These are phyloP conservation scores for Ephydatia muelleri DNA, from an alignment of 37 sponge, comb jelly and placozoan genomes.

Conservation along the genomic window DNA sequence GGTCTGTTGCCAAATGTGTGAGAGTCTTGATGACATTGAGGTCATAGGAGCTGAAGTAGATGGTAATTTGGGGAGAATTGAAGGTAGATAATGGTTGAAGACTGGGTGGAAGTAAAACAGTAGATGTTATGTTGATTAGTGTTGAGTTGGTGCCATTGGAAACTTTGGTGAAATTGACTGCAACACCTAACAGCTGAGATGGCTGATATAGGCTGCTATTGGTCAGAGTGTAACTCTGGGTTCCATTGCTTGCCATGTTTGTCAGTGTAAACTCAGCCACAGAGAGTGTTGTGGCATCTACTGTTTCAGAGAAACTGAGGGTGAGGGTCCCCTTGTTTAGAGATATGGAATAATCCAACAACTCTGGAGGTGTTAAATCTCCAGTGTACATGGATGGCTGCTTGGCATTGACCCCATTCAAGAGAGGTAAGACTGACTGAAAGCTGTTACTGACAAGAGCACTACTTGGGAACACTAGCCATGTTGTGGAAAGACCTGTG, in stretches of 20 bases:
- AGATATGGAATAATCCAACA: constrained; percentile 61
- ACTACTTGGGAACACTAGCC: constrained; percentile 72
- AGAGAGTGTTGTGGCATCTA: constrained; percentile 78
- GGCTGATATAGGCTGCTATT: constrained; percentile 40
- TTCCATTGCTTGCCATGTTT: constrained; percentile 10
- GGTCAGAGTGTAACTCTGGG: constrained; percentile 35
- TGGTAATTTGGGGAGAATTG: constrained; percentile 37
- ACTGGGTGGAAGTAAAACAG: neutral
- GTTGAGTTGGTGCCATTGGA: neutral
- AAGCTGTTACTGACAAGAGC: constrained; percentile 79
- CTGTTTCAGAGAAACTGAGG: constrained; percentile 86
- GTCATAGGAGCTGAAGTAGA: constrained; percentile 69
- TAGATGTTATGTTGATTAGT: neutral
- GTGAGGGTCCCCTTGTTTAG: constrained; percentile 73
- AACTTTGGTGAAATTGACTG: constrained; percentile 15
- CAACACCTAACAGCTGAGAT: constrained; percentile 7
- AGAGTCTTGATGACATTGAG: constrained; percentile 78
- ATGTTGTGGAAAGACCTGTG: constrained; percentile 49
- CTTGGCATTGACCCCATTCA: constrained; percentile 71
- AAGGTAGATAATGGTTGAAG: constrained; percentile 49
- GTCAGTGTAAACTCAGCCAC: constrained; percentile 72
- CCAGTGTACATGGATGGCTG: constrained; percentile 52
- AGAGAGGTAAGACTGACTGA: constrained; percentile 69
- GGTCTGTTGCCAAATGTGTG: constrained; percentile 51
- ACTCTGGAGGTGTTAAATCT: constrained; percentile 69